Evolutionary conservation across 2,888 invertebrate genomes (phyloP).

Genomic region (Leptopilina myrica): DNA sequence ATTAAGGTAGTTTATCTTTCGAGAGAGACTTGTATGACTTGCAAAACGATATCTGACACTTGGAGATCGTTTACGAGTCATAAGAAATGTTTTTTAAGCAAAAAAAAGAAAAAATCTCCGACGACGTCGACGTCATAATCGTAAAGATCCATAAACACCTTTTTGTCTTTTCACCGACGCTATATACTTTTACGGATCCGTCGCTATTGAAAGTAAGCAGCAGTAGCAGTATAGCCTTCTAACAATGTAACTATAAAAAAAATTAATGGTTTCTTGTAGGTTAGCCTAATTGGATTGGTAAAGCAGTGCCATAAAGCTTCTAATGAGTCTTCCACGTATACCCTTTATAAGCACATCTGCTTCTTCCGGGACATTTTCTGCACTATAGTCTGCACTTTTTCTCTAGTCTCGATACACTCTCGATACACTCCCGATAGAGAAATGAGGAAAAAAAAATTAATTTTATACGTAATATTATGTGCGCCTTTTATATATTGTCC

Average conservation of each 20-base stretch:
- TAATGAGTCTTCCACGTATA: slow-evolving; percentile 18
- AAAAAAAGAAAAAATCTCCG: slow-evolving; percentile 41
- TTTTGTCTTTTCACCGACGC: slow-evolving; percentile 46
- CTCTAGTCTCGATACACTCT: too few relatives aligned
- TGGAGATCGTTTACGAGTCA: slow-evolving; percentile 48
- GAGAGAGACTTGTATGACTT: slow-evolving; percentile 46
- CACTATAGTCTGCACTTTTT: background rate
- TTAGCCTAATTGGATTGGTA: slow-evolving; percentile 29
- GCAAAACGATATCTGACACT: slow-evolving; percentile 53
- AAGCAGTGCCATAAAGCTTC: slow-evolving; percentile 32
- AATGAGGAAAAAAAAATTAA: too few relatives aligned
- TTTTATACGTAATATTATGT: background rate
- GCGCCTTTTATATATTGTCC: background rate
- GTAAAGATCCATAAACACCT: slow-evolving; percentile 57
- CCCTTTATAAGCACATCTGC: background rate
- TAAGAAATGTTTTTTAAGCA: slow-evolving; percentile 43
- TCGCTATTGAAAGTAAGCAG: background rate
- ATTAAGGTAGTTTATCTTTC: slow-evolving; percentile 50
- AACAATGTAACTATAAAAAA: slow-evolving; percentile 37
- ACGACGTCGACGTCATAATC: slow-evolving; percentile 52
- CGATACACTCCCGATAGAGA: too few relatives aligned
- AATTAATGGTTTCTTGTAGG: slow-evolving; percentile 31
- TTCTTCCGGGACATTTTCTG: slow-evolving; percentile 27
- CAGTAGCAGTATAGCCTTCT: background rate
- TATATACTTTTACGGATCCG: slow-evolving; percentile 24